These are phyloP conservation scores for Labroides dimidiatus DNA, from an alignment of 2,797 vertebrate genomes.

Conservation along the genomic window DNA sequence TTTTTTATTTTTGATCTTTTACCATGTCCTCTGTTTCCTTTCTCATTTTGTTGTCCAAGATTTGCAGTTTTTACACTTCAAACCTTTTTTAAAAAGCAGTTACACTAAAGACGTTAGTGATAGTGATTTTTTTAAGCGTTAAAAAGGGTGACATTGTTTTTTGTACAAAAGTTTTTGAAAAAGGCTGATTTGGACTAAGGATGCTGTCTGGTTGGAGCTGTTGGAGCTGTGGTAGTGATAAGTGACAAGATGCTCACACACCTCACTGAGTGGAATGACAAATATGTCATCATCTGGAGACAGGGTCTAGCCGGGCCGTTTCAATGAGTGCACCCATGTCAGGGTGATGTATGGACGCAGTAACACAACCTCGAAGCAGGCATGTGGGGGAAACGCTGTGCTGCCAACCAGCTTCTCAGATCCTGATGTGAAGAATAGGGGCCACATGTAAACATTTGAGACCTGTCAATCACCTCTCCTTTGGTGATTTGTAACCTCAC, in stretches of 20 bases:
- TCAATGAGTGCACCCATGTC: conserved; percentile 80
- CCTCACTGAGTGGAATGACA: conserved; percentile 71
- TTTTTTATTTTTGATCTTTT: too few species aligned
- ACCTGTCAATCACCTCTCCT: conserved; percentile 72
- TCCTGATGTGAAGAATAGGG: conserved; percentile 77
- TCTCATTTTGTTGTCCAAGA: too few species aligned
- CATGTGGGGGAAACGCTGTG: conserved; percentile 50
- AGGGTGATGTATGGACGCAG: conserved; percentile 85
- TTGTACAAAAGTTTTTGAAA: neutral
- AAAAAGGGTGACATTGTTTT: neutral
- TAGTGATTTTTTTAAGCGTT: neutral
- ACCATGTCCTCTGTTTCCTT: too few species aligned
- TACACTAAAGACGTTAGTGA: too few species aligned
- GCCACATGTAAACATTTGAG: conserved; percentile 80
- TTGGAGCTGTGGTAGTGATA: conserved; percentile 42
- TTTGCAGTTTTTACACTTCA: too few species aligned
- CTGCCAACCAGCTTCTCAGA: conserved; percentile 68
- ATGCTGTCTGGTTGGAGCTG: neutral
- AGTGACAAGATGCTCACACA: conserved; percentile 57
- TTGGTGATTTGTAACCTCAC: conserved; percentile 65
- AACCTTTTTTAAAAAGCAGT: too few species aligned
- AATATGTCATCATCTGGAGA: conserved; percentile 73
- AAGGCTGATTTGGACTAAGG: neutral
- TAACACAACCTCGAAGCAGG: conserved; percentile 79
- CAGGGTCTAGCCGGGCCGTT: conserved; percentile 63